Percentiles rank a stretch among this genome's conserved stretches.
phyloP scores from a whole-genome alignment of 2,888 invertebrate genomes.

The Criorhina ranunculi region DNA sequence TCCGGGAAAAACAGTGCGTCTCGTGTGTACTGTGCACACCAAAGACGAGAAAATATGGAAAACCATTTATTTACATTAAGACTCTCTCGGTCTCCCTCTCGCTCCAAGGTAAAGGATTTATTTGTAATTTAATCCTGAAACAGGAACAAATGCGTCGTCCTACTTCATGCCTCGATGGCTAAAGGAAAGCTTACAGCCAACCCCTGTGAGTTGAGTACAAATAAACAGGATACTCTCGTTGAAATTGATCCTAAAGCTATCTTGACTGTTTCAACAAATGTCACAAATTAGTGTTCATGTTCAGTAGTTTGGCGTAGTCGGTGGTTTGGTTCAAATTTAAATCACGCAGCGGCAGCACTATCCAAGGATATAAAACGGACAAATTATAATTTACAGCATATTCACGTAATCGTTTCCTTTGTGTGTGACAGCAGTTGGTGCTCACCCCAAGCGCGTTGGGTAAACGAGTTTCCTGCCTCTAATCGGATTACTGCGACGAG shows the following conservation, averaged over 20 bases:
- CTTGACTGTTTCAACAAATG: constrained; percentile 63
- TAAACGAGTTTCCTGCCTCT: constrained; percentile 73
- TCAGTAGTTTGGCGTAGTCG: constrained; percentile 32
- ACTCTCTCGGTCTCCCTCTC: constrained; percentile 34
- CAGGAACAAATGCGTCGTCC: constrained; percentile 73
- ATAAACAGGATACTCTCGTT: constrained; percentile 64
- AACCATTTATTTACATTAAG: constrained; percentile 73
- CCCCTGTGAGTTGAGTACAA: constrained; percentile 48
- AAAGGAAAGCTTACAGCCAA: constrained; percentile 57
- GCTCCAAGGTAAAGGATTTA: constrained; percentile 63
- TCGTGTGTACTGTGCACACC: constrained; percentile 13
- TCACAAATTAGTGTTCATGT: constrained; percentile 61
- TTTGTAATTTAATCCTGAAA: constrained; percentile 71
- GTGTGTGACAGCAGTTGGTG: constrained; percentile 20
- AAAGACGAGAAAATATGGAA: constrained; percentile 65
- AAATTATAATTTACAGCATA: constrained; percentile 75
- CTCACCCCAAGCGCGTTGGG: constrained; percentile 40
- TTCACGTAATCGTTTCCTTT: constrained; percentile 73
- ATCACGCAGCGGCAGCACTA: constrained; percentile 18
- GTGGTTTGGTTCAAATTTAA: constrained; percentile 59
- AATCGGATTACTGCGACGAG: constrained; percentile 67
- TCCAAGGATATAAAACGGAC: constrained; percentile 49
- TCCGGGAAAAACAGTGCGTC: constrained; percentile 38
- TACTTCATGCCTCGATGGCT: constrained; percentile 66
- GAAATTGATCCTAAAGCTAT: constrained; percentile 63